phyloP scores from a whole-genome alignment of 2,113 vertebrate genomes.

The Ranitomeya imitator region DNA sequence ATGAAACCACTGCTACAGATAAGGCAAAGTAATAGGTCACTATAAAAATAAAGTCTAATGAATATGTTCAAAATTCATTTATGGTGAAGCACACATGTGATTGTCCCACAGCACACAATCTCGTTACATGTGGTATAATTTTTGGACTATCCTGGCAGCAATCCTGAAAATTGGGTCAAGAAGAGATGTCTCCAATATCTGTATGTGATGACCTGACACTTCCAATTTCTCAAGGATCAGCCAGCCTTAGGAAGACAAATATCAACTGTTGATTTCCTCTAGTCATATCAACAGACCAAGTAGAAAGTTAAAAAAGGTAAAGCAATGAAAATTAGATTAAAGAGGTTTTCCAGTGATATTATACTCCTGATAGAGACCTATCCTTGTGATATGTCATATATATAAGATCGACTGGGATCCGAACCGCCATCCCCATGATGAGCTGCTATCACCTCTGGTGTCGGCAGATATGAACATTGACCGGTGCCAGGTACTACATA shows the following conservation, averaged over 20 bases:
- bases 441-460: too few species aligned
- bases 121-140: not conserved
- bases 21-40: not conserved
- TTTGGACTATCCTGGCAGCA: not conserved
- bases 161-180: not conserved
- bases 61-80: not conserved
- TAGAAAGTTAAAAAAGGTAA: not conserved
- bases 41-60: not conserved
- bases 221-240: not conserved
- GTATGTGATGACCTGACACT: not conserved
- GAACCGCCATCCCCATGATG: too few species aligned
- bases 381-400: too few species aligned
- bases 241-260: not conserved
- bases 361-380: too few species aligned
- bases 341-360: too few species aligned
- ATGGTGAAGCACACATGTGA: not conserved
- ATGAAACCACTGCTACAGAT: not conserved
- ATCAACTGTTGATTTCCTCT: not conserved
- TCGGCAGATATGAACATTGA: too few species aligned
- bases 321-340: too few species aligned
- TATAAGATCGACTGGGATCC: too few species aligned
- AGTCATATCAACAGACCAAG: not conserved
- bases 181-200: not conserved
- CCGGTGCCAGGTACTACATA: too few species aligned
- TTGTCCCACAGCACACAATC: not conserved